A percentile compares a stretch with the other conserved stretches of the same genome.
These are phyloP conservation scores for Malurus cyaneus DNA, from an alignment of 2,113 vertebrate genomes.

Conservation along the genomic window DNA sequence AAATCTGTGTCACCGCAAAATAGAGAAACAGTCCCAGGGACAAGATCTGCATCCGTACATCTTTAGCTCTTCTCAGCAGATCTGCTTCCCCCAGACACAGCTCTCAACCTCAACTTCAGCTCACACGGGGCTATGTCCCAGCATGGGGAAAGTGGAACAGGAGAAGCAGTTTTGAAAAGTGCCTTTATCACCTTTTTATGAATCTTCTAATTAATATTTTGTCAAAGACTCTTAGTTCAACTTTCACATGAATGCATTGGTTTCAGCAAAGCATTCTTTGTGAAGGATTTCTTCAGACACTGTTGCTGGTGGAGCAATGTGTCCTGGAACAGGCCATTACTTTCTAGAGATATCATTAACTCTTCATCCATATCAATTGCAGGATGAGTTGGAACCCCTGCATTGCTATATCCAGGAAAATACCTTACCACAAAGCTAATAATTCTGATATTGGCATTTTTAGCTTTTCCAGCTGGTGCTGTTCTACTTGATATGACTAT, in stretches of 20 bases:
- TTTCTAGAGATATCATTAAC: background rate
- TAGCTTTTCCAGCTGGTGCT: background rate
- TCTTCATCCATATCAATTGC: background rate
- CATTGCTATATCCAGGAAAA: background rate
- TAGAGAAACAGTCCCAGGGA: background rate
- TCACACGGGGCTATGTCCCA: rapidly evolving
- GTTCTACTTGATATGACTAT: background rate
- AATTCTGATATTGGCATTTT: background rate
- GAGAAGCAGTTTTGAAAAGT: background rate
- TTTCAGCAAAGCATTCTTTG: background rate
- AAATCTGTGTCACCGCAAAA: background rate
- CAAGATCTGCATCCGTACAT: background rate
- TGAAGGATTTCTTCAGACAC: background rate
- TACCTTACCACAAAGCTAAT: background rate
- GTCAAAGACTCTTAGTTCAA: background rate
- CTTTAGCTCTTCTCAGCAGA: background rate
- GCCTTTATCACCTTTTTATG: background rate
- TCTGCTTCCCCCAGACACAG: background rate
- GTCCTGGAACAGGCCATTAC: background rate
- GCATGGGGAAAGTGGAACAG: background rate
- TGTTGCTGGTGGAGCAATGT: background rate
- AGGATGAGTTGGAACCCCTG: background rate
- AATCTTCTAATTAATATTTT: background rate
- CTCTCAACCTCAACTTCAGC: background rate
- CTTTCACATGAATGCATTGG: background rate